These are phyloP conservation scores for Aurelia sp. DNA, from an alignment of 30 jellyfish, hydroid and myxozoan genomes.

Conservation along the genomic window DNA sequence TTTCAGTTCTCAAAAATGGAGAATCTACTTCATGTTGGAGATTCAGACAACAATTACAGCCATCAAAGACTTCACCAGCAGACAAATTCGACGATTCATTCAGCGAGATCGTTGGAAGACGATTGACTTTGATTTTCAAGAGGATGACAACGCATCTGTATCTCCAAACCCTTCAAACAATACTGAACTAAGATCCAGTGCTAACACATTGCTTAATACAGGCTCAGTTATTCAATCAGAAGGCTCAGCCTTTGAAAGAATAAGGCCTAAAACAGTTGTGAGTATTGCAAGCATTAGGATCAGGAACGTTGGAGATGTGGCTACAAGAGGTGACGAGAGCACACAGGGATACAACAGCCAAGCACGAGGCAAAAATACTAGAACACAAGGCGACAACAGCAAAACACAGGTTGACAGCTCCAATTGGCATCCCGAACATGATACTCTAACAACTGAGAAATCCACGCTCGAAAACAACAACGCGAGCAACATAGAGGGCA, in stretches of 20 bases:
- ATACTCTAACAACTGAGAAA: too few species aligned
- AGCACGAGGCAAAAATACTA: too few species aligned
- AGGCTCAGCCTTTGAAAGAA: slow-evolving; percentile 38
- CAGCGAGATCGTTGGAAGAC: slow-evolving; percentile 31
- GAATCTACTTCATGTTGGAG: slow-evolving; percentile 53
- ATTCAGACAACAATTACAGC: slow-evolving; percentile 34
- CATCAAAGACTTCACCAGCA: slow-evolving; percentile 5
- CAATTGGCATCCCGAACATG: too few species aligned
- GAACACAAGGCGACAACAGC: too few species aligned
- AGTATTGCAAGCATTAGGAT: background rate
- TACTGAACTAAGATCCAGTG: background rate
- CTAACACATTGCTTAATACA: slow-evolving; percentile 1
- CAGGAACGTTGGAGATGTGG: background rate
- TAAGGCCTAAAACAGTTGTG: slow-evolving; percentile 2
- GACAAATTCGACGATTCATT: slow-evolving; percentile 28
- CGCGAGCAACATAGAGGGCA: too few species aligned
- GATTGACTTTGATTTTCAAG: slow-evolving; percentile 1
- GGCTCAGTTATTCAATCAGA: slow-evolving; percentile 43
- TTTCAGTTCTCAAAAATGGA: slow-evolving; percentile 66
- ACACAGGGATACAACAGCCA: too few species aligned
- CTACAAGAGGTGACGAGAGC: too few species aligned
- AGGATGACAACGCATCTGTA: background rate
- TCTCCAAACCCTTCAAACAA: background rate
- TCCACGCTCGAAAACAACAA: too few species aligned
- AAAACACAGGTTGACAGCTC: too few species aligned